Evolutionary conservation across 2,113 vertebrate genomes (phyloP), one percentile per base, ranked within the genome.

Genomic region (Carassius carassius): DNA sequence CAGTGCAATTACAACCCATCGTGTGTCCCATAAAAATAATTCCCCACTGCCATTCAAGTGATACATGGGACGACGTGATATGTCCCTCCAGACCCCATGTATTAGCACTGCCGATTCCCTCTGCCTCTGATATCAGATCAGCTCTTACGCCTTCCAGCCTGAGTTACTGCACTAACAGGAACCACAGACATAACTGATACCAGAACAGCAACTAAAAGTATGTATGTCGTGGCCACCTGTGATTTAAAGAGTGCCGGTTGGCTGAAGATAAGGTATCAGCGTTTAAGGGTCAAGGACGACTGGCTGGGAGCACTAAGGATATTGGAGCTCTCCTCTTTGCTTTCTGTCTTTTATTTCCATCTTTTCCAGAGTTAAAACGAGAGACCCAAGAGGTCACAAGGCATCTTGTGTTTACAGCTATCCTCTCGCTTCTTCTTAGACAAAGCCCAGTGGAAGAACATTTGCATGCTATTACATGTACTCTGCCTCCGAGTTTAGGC

Each of bases 21-120:
- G 75, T 76, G 81, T 83, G 83, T 85, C 86, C 58, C 83, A 85
- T 85, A 75, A 87, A 85, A 83, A 80, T 69, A 82, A 86, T 86
- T 83, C 69, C 60, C 80, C 51, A 51, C 67, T 70, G 75, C 86
- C 67, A 76, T 85, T 89, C 70, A 62, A 80, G 86, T 78, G 87
- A 88, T 85, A 69, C 54, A 78, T 86, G 78, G 44, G 78, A 58
- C 62, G 21, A 65, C n/a, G 14, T 75, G 63, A 73, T 63, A 69
- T 74, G 67, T 85, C 79, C 74, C 77, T 23, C 69, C 82, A 74
- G 76, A 78, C 84, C 32, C 11, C 44, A 32, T 16, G 47, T 72
- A 49, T 75, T 54, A 51, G 32, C 67, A 5, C 0, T 23, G 70
- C 56, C n/a, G 51, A 8, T 82, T 82, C 72, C 16, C 37, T 83